A percentile compares a stretch with the other conserved stretches of the same genome.
Evolutionary conservation across 2,113 vertebrate genomes (phyloP).

Genomic region (Talpa occidentalis): DNA sequence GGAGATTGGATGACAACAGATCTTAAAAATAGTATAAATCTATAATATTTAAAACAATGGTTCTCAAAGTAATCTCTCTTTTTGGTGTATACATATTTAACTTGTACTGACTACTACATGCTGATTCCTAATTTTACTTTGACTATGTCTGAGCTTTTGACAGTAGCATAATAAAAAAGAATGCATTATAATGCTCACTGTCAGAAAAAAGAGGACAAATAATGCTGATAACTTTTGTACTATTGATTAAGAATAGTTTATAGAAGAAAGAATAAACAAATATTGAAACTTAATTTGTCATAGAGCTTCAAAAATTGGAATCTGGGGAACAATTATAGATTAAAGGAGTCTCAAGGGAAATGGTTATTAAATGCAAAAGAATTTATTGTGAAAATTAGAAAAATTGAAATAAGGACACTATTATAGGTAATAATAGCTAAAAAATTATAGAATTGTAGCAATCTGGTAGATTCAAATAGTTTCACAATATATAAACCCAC

Average conservation of each 20-base stretch:
- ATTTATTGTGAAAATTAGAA: background rate
- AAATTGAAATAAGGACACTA: background rate
- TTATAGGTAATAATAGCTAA: background rate
- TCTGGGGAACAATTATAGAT: background rate
- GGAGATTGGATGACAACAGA: background rate
- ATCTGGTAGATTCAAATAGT: background rate
- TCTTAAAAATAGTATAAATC: background rate
- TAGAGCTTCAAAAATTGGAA: background rate
- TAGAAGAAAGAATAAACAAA: conserved; percentile 22
- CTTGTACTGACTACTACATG: too few relatives aligned
- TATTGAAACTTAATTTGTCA: background rate
- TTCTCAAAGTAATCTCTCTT: background rate
- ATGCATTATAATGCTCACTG: background rate
- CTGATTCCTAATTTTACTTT: too few relatives aligned
- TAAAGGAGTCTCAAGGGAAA: background rate
- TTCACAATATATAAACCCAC: background rate
- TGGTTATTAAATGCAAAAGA: background rate
- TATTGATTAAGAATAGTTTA: background rate
- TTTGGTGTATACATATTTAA: too few relatives aligned
- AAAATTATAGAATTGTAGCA: background rate
- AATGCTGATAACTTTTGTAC: background rate
- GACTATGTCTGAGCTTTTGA: too few relatives aligned
- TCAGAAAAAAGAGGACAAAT: conserved; percentile 1
- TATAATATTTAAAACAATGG: background rate
- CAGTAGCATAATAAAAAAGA: too few relatives aligned